Conservation (phyloP, 92 coral and sea anemone genomes). For the Paramuricea clavata region DNA sequence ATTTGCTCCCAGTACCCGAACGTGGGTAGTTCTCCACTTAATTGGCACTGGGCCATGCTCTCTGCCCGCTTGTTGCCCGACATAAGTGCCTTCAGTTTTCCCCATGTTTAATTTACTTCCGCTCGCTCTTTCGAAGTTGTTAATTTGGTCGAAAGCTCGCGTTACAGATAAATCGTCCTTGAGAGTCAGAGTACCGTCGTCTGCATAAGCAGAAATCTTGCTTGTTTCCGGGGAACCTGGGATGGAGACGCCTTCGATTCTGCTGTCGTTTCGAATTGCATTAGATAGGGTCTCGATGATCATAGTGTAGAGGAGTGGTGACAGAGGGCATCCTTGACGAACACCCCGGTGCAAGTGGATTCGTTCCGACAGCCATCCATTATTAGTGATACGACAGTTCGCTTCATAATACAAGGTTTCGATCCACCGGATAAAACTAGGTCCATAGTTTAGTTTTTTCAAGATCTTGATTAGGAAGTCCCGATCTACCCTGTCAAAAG, state of each 20-base stretch:
- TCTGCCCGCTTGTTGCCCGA: constrained; percentile 13
- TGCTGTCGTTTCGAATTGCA: not conserved
- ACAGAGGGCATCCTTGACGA: not conserved
- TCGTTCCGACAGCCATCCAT: not conserved
- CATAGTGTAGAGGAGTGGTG: not conserved
- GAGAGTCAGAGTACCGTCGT: not conserved
- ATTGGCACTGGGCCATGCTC: constrained; percentile 35
- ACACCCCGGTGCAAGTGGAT: not conserved
- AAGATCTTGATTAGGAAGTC: not conserved
- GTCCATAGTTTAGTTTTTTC: not conserved
- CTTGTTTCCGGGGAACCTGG: not conserved
- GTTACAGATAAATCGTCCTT: not conserved
- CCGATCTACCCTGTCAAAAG: not conserved
- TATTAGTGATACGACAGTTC: not conserved
- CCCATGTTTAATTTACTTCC: constrained; percentile 11
- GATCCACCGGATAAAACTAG: not conserved
- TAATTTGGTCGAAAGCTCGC: not conserved
- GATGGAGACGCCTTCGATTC: not conserved
- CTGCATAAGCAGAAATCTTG: not conserved
- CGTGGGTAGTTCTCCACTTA: not conserved
- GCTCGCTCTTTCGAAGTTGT: constrained; percentile 1
- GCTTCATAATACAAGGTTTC: not conserved
- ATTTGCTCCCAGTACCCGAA: constrained; percentile 3
- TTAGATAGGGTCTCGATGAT: not conserved
- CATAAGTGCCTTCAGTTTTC: constrained; percentile 25